phyloP scores from a whole-genome alignment of 2,888 invertebrate species.

The Caenorhabditis macrosperma region DNA sequence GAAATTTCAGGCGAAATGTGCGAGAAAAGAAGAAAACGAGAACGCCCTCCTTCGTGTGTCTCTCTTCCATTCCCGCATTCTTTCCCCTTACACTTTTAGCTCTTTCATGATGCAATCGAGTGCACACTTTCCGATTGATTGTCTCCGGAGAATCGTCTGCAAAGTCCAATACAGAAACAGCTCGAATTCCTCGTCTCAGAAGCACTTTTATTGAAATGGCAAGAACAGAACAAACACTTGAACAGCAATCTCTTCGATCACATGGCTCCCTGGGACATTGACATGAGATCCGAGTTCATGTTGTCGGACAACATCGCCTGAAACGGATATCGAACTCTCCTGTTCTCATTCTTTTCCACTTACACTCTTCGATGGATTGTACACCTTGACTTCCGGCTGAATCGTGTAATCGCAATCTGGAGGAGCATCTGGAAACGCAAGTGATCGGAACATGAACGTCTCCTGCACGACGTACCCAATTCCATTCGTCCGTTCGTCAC shows the following conservation, averaged over 20 bases:
- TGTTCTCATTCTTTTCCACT: neutral
- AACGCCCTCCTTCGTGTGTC: too few relatives aligned
- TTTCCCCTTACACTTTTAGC: too few relatives aligned
- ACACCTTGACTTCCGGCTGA: neutral
- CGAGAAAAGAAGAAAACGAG: neutral
- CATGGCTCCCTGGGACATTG: constrained; percentile 18
- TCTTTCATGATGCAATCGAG: too few relatives aligned
- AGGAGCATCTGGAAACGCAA: neutral
- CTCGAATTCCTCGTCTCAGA: too few relatives aligned
- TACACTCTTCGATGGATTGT: constrained; percentile 30
- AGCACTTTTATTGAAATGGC: too few relatives aligned
- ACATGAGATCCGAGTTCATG: constrained; percentile 47
- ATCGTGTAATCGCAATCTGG: constrained; percentile 23
- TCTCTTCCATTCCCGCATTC: too few relatives aligned
- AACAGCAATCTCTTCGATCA: too few relatives aligned
- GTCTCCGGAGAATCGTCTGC: too few relatives aligned
- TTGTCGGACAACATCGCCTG: constrained; percentile 39
- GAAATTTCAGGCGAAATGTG: neutral
- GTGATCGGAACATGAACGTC: neutral
- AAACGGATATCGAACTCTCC: neutral
- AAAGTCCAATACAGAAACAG: too few relatives aligned
- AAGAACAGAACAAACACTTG: too few relatives aligned
- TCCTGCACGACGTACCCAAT: neutral
- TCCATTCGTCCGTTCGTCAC: neutral
- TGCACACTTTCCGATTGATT: too few relatives aligned